A percentile compares a stretch with the other conserved stretches of the same genome.
phyloP scores from a whole-genome alignment of 2,113 vertebrate genomes.

The Kryptolebias marmoratus region DNA sequence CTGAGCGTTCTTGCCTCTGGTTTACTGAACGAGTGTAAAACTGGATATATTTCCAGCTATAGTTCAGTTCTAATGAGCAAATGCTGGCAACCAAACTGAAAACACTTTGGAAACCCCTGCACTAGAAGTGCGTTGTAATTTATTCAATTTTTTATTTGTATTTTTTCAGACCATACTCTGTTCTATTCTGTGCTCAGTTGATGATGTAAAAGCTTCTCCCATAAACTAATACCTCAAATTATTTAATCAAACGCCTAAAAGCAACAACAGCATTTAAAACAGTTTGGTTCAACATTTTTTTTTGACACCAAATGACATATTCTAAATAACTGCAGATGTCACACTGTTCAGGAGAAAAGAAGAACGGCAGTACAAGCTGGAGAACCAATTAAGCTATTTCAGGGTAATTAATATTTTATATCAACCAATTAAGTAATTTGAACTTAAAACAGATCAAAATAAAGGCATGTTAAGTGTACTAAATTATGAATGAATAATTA shows the following conservation, averaged over 20 bases:
- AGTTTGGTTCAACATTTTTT: background rate
- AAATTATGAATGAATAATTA: slow-evolving; percentile 2
- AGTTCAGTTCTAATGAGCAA: background rate
- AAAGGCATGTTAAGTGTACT: background rate
- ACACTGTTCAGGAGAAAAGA: background rate
- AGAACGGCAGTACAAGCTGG: background rate
- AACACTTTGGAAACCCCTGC: background rate
- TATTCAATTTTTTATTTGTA: background rate
- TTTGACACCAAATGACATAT: background rate
- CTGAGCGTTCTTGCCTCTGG: background rate
- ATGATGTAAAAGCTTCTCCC: slow-evolving; percentile 3
- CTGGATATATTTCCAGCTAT: background rate
- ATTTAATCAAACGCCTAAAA: background rate
- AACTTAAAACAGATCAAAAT: background rate
- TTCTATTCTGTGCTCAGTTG: slow-evolving; percentile 1
- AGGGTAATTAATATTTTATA: slow-evolving; percentile 17
- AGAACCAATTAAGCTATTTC: slow-evolving; percentile 1
- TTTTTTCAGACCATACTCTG: background rate
- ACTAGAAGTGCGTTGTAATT: background rate
- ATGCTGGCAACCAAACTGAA: background rate
- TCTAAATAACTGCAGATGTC: background rate
- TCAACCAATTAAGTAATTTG: slow-evolving; percentile 3
- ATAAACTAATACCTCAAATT: background rate
- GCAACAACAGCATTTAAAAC: background rate
- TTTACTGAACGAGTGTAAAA: background rate